Base-by-base conservation (phyloP, 2,888 invertebrate species). In the Eurois occulta region DNA sequence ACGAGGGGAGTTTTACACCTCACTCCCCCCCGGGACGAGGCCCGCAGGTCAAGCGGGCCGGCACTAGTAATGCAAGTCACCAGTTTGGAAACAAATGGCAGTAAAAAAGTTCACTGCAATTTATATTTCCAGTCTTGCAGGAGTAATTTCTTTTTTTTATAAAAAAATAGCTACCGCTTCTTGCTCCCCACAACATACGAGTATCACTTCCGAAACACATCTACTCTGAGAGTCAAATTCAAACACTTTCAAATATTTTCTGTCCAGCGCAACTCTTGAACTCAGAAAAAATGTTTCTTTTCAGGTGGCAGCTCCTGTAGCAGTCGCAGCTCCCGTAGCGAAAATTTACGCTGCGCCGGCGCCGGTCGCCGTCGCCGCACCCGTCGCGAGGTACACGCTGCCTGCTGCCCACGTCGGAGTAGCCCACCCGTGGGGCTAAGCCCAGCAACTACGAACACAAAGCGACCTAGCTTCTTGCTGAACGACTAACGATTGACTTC, bases 341-440 rank as follows among this genome's bases (percentile, higher is more conserved):
- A 92, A 93, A 35, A 94, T 95, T 5, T 83, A 87, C 72, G 88
- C 94, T 18, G 95, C 95, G 5, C 95, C 94, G 0, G 95, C 95
- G 64, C 95, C 81, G 4, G 94, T 95, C 11, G 94, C 95, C 0
- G 93, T 94, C 2, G 94, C 95, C 5, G 94, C 95, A 0, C 95
- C 95, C 5, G 93, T 94, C 43, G 95, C 95, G 64, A 90, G 92
- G 78, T 91, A 91, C 83, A 89, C 90, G 13, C 84, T 91, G 1
- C 90, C 92, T 79, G 88, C 91, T 77, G 90, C 93, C 66, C 90
- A 89, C 74, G 66, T 85, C 21, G 85, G 84, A 38, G 87, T 95
- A 75, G 95, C 93, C 69, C 94, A 95, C 93, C 95, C 95, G 28
- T 96, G 96, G 96, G 94, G 95, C 81, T 96, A 96, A 90, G 38